Evolutionary conservation across 2,113 vertebrate species (phyloP).

Genomic region (Rafetus swinhoei): DNA sequence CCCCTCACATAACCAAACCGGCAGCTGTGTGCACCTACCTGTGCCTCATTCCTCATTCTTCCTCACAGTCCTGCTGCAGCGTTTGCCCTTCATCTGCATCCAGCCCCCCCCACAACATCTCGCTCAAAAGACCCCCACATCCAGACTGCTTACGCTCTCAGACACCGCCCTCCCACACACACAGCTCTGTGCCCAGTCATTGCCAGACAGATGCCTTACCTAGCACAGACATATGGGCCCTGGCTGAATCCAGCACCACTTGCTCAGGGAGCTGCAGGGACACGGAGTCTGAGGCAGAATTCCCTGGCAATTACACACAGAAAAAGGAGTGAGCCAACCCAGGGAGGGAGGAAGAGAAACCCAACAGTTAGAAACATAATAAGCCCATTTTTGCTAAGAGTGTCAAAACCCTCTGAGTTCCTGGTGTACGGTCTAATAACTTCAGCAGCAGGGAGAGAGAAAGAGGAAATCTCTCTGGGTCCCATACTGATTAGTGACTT

Average conservation of each 20-base stretch:
- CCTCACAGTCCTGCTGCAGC: not conserved
- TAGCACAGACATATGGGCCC: constrained; percentile 40
- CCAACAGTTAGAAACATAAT: not conserved
- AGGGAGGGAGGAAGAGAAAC: too few species aligned
- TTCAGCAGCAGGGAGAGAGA: not conserved
- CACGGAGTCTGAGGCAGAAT: constrained; percentile 25
- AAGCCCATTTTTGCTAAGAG: not conserved
- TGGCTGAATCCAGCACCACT: constrained; percentile 41
- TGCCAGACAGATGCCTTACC: constrained; percentile 23
- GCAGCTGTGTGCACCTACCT: not conserved
- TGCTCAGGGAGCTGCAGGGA: constrained; percentile 29
- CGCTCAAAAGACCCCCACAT: not conserved
- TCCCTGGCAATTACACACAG: not conserved
- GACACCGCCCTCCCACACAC: not conserved
- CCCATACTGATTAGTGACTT: not conserved
- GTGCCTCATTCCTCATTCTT: not conserved
- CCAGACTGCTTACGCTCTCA: not conserved
- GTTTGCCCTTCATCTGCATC: too few species aligned
- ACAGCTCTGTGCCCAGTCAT: not conserved
- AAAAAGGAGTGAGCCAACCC: not conserved
- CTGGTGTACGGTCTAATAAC: not conserved
- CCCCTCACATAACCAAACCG: not conserved
- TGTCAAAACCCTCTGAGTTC: not conserved
- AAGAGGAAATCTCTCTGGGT: too few species aligned
- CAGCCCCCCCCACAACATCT: too few species aligned